phyloP scores from a whole-genome alignment of 2,888 invertebrate genomes.

The Lepidochitona cinerea region DNA sequence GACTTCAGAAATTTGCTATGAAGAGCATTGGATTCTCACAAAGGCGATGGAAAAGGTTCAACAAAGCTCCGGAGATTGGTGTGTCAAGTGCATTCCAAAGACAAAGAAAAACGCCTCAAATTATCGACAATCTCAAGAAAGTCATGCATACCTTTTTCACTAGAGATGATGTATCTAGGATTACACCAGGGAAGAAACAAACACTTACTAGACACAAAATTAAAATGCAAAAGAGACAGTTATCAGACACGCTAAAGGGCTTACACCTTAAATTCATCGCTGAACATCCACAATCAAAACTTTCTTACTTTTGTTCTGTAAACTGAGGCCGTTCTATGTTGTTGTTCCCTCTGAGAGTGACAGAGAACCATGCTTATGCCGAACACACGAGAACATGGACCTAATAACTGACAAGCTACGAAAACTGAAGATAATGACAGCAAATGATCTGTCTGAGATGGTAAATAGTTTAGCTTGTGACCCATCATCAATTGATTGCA shows the following conservation, averaged over 20 bases:
- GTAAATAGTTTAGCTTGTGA: slow-evolving; percentile 23
- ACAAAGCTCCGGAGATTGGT: no score
- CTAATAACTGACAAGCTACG: no score
- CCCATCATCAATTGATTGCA: slow-evolving; percentile 15
- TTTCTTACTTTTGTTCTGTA: slow-evolving; percentile 31
- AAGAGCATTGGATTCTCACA: background rate
- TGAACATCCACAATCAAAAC: slow-evolving; percentile 27
- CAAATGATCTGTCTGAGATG: no score
- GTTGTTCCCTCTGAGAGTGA: slow-evolving; percentile 23
- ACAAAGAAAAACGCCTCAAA: no score
- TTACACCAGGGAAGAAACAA: no score
- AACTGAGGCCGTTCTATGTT: slow-evolving; percentile 34
- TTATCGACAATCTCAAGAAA: no score
- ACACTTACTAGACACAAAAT: slow-evolving; percentile 14
- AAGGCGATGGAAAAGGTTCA: background rate
- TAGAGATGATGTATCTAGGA: no score
- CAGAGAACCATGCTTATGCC: slow-evolving; percentile 37
- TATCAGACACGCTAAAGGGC: slow-evolving; percentile 26
- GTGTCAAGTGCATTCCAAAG: no score
- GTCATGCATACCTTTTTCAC: no score
- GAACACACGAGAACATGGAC: no score
- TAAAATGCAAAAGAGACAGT: slow-evolving; percentile 31
- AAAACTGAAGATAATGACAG: no score
- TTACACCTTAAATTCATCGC: slow-evolving; percentile 26
- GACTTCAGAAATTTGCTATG: background rate